These are phyloP conservation scores for Nasonia giraulti DNA, from an alignment of 1,140 invertebrate species.

Conservation along the genomic window DNA sequence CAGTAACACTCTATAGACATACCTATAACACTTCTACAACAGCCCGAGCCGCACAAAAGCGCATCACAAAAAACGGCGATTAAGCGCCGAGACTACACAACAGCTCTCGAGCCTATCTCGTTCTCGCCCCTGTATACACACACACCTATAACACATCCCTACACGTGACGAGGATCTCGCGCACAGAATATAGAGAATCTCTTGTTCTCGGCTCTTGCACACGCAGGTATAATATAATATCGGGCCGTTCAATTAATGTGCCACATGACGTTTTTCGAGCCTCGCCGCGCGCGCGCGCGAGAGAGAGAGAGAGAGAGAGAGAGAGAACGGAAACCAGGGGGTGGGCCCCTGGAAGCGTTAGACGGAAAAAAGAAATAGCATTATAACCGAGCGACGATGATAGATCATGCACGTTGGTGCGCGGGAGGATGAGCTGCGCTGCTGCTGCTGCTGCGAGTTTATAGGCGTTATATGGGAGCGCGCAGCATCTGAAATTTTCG, in stretches of 20 bases:
- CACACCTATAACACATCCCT: too few relatives aligned
- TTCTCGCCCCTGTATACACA: too few relatives aligned
- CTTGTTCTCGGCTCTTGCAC: not conserved
- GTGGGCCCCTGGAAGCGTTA: not conserved
- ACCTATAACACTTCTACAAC: too few relatives aligned
- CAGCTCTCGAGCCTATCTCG: too few relatives aligned
- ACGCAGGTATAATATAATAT: not conserved
- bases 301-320: not conserved
- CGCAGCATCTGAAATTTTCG: not conserved
- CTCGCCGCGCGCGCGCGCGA: too few relatives aligned
- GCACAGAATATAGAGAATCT: not conserved
- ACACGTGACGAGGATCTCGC: too few relatives aligned
- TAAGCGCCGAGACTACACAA: too few relatives aligned
- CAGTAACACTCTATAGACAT: too few relatives aligned
- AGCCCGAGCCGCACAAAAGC: too few relatives aligned
- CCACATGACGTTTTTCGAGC: constrained; percentile 59
- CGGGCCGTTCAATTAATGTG: constrained; percentile 53
- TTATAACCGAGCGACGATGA: constrained; percentile 33
- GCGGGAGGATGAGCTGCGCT: constrained; percentile 5
- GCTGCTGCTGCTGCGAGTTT: not conserved
- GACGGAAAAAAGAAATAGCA: constrained; percentile 31
- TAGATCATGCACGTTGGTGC: constrained; percentile 32
- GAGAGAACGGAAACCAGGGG: constrained; percentile 53
- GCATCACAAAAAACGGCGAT: too few relatives aligned
- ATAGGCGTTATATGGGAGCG: not conserved